Base-by-base conservation (phyloP, 2,888 invertebrate species). In the Acholoe squamosa region DNA sequence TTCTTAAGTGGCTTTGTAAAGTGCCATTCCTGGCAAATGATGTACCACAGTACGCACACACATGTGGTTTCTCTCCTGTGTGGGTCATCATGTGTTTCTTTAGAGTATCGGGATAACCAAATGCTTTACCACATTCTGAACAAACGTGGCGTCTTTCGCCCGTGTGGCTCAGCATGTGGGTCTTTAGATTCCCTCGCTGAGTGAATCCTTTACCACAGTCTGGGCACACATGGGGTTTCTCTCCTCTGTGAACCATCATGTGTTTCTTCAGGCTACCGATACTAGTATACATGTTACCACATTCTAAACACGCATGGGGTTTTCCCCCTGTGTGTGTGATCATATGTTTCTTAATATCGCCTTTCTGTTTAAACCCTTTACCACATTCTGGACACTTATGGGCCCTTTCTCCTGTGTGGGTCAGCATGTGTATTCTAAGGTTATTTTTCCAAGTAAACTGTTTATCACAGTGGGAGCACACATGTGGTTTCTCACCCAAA, bases 371-470 rank as follows among this genome's bases (percentile, higher is more conserved):
- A 25, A 88, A 88, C 3, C 31, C 12, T 25, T 88, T 54, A 22
- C 28, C 25, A 52, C 54, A 52, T 25, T 31, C 0, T 0, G 88
- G 28, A 54, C 88, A 88, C 19, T 14, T n/a, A 25, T 61, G 61
- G n/a, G 61, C 52, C 54, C 28, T 88, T 28, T 54, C 88, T 14
- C 88, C 88, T 28, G 76, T 76, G 31, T 76, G 76, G 10, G 76
- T 76, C 5, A 28, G 25, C 3, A 31, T 76, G 76, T 76, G 76
- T 31, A 31, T 76, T 7, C 31, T 5, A 3, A 76, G 76, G 31
- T 76, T 22, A 25, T n/a, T 34, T 43, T 33, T 84, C 25, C 16
- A 22, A 1, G 7, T 76, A 31, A 76, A 76, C 0, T 31, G 5
- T 31, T 76, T 76, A 0, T 7, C 31, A 16, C 76, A 76, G 7